Percentiles rank a stretch among this genome's conserved stretches.
These are phyloP conservation scores for Drosophila jambulina DNA, from an alignment of 1,140 invertebrate genomes.

Conservation along the genomic window DNA sequence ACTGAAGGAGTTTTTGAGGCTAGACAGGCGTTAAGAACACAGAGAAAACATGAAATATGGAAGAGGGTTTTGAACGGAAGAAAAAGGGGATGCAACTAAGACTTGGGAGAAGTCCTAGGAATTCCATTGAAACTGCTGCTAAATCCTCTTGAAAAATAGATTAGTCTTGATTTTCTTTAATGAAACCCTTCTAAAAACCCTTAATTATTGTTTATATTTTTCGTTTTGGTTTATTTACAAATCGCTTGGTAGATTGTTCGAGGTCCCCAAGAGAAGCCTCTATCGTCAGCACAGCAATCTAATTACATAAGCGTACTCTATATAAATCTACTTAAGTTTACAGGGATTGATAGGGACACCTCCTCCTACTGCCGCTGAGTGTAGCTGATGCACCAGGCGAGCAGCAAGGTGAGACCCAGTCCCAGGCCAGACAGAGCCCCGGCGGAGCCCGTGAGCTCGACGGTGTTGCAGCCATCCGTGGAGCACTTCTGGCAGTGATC, in stretches of 20 bases:
- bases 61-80: not conserved
- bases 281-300: conserved; percentile 21
- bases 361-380: conserved; percentile 19
- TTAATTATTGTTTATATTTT: conserved; percentile 1
- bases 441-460: conserved; percentile 48
- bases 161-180: not conserved
- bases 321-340: conserved; percentile 65
- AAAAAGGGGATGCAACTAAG: not conserved
- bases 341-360: not conserved
- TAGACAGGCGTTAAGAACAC: conserved; percentile 38
- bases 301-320: conserved; percentile 53
- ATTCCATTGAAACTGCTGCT: not conserved
- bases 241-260: conserved; percentile 33
- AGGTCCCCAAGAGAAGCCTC: not conserved
- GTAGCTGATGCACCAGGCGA: conserved; percentile 46
- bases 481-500: conserved; percentile 65
- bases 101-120: not conserved
- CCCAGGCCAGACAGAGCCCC: conserved; percentile 47
- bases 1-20: conserved; percentile 29
- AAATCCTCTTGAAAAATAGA: not conserved
- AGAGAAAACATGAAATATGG: conserved; percentile 15
- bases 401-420: conserved; percentile 54
- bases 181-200: not conserved
- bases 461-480: conserved; percentile 71
- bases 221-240: conserved; percentile 56